Base-by-base conservation (phyloP, 2,888 invertebrate species). In the Lasioglossum malachurum region DNA sequence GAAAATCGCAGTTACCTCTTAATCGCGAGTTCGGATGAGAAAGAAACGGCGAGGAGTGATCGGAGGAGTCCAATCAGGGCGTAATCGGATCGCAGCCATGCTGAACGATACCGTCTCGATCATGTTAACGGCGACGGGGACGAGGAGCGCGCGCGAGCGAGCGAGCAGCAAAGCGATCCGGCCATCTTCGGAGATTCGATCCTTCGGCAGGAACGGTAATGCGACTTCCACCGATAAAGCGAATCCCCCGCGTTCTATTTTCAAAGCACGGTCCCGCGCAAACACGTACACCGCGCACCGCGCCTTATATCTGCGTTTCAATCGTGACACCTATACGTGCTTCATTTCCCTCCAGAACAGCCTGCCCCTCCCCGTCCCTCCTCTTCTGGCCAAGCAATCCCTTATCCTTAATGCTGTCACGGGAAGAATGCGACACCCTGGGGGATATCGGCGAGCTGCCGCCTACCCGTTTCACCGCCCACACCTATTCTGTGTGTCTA, bases 261-360 rank as follows among this genome's bases (percentile, higher is more conserved):
- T 81, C 84, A 84, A 78, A 72, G 74, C 82, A 27, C 49, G 19
- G 53, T 27, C 12, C 31, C 72, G n/a, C 69, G 53, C 44, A 74
- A 57, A 27, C 75, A 27, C 73, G 35, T n/a, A 23, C 31, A n/a
- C n/a, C n/a, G 41, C 31, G 35, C 73, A 53, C 71, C 23, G 19
- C 44, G 19, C 44, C 35, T 67, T 85, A 69, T 75, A 85, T 82
- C 79, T n/a, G 57, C 87, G 82, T 87, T 87, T 86, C 86, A 82
- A 87, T 82, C 87, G 82, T 64, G 79, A 87, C 80, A 87, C 78
- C 75, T 79, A 82, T 79, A 86, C 80, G 82, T 72, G 87, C 79
- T 86, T 86, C 87, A 86, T 87, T 87, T 86, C 83, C 87, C 83
- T 75, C 12, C 41, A 81, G 82, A 83, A 83, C 76, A 38, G 38